A percentile compares a stretch with the other conserved stretches of the same genome.
phyloP scores from a whole-genome alignment of 2,888 invertebrate species.

The Dascillus cervinus region DNA sequence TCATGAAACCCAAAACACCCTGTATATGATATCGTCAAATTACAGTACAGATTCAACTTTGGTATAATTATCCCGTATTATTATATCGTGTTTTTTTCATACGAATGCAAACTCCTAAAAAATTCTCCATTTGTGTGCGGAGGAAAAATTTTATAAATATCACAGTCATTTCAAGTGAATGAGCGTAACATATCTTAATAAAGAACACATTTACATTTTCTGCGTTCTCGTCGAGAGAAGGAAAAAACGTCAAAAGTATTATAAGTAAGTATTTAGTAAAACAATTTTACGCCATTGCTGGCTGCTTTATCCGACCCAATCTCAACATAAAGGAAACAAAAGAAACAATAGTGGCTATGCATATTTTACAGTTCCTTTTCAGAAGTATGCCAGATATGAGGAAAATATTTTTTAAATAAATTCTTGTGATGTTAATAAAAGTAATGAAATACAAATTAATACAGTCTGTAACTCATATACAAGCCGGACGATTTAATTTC shows the following conservation, averaged over 20 bases:
- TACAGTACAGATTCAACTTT: too few species aligned
- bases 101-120: too few species aligned
- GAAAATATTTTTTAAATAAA: slow-evolving; percentile 15
- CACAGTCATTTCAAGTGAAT: background rate
- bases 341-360: slow-evolving; percentile 15
- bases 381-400: slow-evolving; percentile 15
- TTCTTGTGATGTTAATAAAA: slow-evolving; percentile 10
- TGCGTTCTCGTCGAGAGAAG: background rate
- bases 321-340: slow-evolving; percentile 15
- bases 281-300: slow-evolving; percentile 8
- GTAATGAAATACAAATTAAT: slow-evolving; percentile 17
- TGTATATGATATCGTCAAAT: too few species aligned
- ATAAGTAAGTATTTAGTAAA: background rate
- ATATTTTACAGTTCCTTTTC: slow-evolving; percentile 15
- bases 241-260: slow-evolving; percentile 7
- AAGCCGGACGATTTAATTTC: slow-evolving; percentile 13
- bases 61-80: too few species aligned
- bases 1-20: too few species aligned
- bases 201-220: slow-evolving; percentile 1
- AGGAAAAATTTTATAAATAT: too few species aligned
- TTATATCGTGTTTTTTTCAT: too few species aligned
- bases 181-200: slow-evolving; percentile 1
- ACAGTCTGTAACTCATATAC: slow-evolving; percentile 14
- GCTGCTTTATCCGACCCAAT: slow-evolving; percentile 12
- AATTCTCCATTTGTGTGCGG: too few species aligned